Base-by-base conservation (phyloP, 2,797 vertebrate genomes). In the Myotis daubentonii region DNA sequence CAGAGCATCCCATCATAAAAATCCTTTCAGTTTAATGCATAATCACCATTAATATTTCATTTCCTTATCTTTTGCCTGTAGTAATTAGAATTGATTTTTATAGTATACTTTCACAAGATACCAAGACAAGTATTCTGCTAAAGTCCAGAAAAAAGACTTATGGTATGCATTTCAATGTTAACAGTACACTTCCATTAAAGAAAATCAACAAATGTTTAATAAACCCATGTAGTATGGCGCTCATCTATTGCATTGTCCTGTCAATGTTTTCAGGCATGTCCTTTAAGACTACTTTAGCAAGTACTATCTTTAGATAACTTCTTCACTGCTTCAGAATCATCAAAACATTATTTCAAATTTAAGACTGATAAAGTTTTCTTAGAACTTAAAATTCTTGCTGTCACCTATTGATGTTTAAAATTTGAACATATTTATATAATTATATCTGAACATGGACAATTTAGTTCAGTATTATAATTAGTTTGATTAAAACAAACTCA, bases 71-170 rank as follows among this genome's bases (percentile, higher is more conserved):
- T 95, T 95, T 94, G 53, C 47, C 36, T 89, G 47, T 75, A 76
- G 90, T 95, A 91, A 96, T 96, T 96, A 95, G 47, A 97, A 96
- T 96, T 95, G 80, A 96, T 92, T 97, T 97, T 97, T 96, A 91
- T 89, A 71, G 79, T 76, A 53, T 44, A 81, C 68, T 95, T 95
- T 95, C 30, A 70, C 33, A 86, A 94, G 75, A 74, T 90, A 84
- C 41, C 13, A 65, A 90, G 90, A 86, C 94, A 93, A 90, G 33
- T 90, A 68, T 3, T 82, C 23, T 89, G 30, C 33, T 91, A 75
- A 87, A 94, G 90, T 38, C 74, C 71, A 68, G 79, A 47, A 79
- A 57, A 75, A 79, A 22, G 20, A 94, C 76, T 88, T 81, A 62
- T 78, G 23, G 2, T 95, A 16, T 72, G 72, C 20, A 93, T 92